Evolutionary conservation across 1,140 invertebrate genomes (phyloP).

Genomic region (Caenorhabditis remanei): DNA sequence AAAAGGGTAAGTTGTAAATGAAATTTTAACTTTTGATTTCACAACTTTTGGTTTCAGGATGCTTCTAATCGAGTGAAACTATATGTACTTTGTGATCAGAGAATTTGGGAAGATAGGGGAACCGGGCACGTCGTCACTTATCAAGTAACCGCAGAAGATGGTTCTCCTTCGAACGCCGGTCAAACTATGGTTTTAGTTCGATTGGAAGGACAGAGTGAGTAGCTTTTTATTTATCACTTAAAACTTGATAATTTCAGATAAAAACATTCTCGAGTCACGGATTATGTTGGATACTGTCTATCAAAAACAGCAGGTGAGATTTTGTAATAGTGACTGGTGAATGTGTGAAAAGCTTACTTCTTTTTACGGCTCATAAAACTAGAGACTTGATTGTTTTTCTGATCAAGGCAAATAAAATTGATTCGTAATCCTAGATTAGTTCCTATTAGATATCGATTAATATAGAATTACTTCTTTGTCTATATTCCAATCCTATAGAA

Average conservation of each 20-base stretch:
- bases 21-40: not conserved
- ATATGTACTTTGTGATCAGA: constrained; percentile 76
- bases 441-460: too few relatives aligned
- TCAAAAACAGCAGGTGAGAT: constrained; percentile 74
- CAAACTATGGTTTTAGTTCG: constrained; percentile 68
- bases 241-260: constrained; percentile 67
- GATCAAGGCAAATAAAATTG: too few relatives aligned
- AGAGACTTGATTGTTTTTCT: too few relatives aligned
- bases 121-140: constrained; percentile 77
- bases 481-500: too few relatives aligned
- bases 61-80: constrained; percentile 75
- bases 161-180: constrained; percentile 27
- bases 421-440: too few relatives aligned
- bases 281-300: constrained; percentile 74
- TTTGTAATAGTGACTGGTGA: not conserved
- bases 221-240: not conserved
- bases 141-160: constrained; percentile 59
- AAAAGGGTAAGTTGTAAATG: constrained; percentile 35
- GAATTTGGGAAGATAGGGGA: constrained; percentile 74
- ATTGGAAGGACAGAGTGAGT: constrained; percentile 67
- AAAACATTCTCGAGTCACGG: constrained; percentile 75
- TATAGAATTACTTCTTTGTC: too few relatives aligned
- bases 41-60: constrained; percentile 59
- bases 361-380: too few relatives aligned
- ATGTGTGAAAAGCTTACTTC: too few relatives aligned